Percentiles rank a stretch among this genome's conserved stretches.
Conservation (phyloP, 2,797 vertebrate genomes). For the Lutjanus argentimaculatus region DNA sequence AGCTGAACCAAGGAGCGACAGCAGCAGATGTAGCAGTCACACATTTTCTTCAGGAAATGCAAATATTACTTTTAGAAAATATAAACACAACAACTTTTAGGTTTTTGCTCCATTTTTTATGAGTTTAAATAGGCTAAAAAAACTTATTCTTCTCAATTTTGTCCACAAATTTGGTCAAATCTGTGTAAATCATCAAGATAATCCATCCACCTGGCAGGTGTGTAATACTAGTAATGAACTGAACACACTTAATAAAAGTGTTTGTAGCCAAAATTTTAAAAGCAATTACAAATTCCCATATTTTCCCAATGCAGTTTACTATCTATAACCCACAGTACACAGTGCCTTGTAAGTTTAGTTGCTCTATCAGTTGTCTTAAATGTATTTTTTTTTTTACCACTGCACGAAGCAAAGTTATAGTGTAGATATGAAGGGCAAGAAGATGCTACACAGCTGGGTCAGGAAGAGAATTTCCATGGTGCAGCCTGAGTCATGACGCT, state of each 20-base stretch:
- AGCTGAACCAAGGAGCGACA: no score
- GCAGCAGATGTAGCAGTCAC: no score
- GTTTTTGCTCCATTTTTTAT: no score
- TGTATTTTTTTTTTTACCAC: slow-evolving; percentile 18
- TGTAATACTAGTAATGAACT: slow-evolving; percentile 11
- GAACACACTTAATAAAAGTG: background rate
- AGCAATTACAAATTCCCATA: background rate
- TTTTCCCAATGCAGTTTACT: background rate
- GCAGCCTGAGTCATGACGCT: slow-evolving; percentile 80
- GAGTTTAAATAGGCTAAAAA: no score
- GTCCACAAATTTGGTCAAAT: no score
- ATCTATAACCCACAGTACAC: background rate
- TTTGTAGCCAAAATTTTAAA: background rate
- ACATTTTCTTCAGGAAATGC: no score
- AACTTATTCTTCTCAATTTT: no score
- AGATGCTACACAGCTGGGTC: slow-evolving; percentile 55
- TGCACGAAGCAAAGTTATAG: slow-evolving; percentile 30
- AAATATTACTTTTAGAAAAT: no score
- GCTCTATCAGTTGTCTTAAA: background rate
- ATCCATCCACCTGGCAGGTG: no score
- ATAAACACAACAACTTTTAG: no score
- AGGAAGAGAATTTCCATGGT: slow-evolving; percentile 64
- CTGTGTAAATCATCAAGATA: no score
- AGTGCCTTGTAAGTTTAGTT: slow-evolving; percentile 12
- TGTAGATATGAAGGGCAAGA: slow-evolving; percentile 30